A percentile compares a stretch with the other conserved stretches of the same genome.
Evolutionary conservation across 2,888 invertebrate genomes (phyloP).

Genomic region (Eledona agricola): DNA sequence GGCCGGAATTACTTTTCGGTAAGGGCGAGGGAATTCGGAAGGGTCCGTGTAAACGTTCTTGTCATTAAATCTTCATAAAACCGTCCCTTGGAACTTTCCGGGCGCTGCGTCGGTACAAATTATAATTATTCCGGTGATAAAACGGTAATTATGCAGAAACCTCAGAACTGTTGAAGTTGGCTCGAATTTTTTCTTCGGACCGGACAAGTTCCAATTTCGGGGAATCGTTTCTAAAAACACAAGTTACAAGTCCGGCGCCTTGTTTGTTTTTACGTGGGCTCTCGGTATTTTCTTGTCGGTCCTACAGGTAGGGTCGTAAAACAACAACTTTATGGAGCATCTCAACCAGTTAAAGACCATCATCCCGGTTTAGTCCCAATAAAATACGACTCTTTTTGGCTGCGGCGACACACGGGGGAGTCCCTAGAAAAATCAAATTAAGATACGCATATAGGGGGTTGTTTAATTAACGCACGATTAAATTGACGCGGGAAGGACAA

Average conservation of each 20-base stretch:
- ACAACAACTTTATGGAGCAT: conserved; percentile 1
- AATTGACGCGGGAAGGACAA: conserved; percentile 28
- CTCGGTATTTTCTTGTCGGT: neutral
- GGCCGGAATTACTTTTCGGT: conserved; percentile 25
- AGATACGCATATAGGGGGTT: conserved; percentile 22
- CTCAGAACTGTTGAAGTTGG: conserved; percentile 39
- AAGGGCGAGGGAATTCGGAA: conserved; percentile 29
- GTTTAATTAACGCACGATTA: conserved; percentile 32
- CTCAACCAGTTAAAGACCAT: conserved; percentile 1
- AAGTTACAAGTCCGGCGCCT: too few relatives aligned
- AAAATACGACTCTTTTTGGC: neutral
- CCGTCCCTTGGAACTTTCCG: conserved; percentile 31
- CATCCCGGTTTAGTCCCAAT: conserved; percentile 3
- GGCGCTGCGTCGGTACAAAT: conserved; percentile 40
- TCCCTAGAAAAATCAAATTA: conserved; percentile 20
- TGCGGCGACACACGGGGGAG: conserved; percentile 4
- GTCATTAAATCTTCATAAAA: conserved; percentile 38
- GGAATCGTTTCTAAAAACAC: conserved; percentile 4
- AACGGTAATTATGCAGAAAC: conserved; percentile 44
- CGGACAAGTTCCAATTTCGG: conserved; percentile 12
- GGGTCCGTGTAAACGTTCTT: conserved; percentile 24
- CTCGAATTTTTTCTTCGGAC: conserved; percentile 24
- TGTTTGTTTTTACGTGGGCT: neutral
- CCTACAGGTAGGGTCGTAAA: neutral
- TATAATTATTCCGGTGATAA: conserved; percentile 46